Conservation (phyloP, 2,888 invertebrate species). For the Troides oblongomaculatus region DNA sequence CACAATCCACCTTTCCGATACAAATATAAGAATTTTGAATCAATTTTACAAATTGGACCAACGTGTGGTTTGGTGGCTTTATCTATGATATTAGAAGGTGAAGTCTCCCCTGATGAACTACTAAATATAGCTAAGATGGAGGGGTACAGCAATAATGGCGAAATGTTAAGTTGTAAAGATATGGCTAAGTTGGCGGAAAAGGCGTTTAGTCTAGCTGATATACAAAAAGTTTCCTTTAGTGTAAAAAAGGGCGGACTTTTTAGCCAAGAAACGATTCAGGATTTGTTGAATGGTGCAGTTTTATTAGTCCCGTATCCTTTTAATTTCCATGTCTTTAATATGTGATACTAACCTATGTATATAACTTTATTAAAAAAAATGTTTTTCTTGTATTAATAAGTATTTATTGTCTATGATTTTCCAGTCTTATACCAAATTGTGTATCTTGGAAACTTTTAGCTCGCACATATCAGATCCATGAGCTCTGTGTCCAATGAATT, state of each 20-base stretch:
- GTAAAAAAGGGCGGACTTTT: conserved; percentile 67
- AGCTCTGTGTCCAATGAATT: no score
- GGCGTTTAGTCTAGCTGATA: conserved; percentile 72
- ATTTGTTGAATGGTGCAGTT: conserved; percentile 78
- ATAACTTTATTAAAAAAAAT: no score
- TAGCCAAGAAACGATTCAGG: conserved; percentile 70
- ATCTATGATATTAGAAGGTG: conserved; percentile 85
- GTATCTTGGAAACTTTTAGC: no score
- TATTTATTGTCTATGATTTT: no score
- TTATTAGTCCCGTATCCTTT: conserved; percentile 84
- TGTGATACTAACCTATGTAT: no score
- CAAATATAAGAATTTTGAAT: conserved; percentile 61
- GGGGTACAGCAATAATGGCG: conserved; percentile 90
- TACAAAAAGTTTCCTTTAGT: conserved; percentile 54
- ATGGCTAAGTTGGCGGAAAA: conserved; percentile 83
- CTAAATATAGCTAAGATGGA: conserved; percentile 81
- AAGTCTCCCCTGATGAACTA: conserved; percentile 77
- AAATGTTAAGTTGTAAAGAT: conserved; percentile 90
- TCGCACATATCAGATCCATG: no score
- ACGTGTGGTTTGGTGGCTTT: conserved; percentile 95
- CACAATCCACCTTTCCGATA: conserved; percentile 71
- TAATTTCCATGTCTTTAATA: conserved; percentile 31
- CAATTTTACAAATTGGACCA: conserved; percentile 80
- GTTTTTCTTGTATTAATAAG: no score
- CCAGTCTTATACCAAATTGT: no score